Conservation (phyloP, 2,888 invertebrate genomes). For the Lumbricus terrestris region DNA sequence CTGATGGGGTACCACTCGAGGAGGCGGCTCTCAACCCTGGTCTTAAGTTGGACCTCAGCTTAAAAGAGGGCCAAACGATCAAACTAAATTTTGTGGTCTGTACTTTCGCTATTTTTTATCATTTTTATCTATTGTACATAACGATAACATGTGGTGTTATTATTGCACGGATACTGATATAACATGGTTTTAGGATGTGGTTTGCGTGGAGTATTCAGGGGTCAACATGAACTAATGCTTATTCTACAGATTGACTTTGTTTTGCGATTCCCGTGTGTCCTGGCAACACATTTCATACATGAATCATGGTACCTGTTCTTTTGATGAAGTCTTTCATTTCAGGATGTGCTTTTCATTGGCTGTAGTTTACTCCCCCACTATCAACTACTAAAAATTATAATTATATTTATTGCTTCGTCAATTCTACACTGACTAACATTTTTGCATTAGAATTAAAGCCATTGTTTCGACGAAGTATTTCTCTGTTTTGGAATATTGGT, state of each 20-base stretch:
- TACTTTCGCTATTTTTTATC: background rate
- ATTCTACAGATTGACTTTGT: no score
- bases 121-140: background rate
- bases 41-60: conserved; percentile 86
- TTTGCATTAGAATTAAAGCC: background rate
- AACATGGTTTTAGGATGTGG: no score
- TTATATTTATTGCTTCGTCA: background rate
- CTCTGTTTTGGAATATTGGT: background rate
- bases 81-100: conserved; percentile 83
- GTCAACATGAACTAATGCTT: no score
- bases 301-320: background rate
- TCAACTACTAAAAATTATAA: background rate
- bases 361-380: background rate
- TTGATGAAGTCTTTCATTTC: background rate
- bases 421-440: background rate
- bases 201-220: no score
- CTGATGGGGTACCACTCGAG: conserved; percentile 73
- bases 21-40: conserved; percentile 70
- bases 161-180: no score
- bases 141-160: no score
- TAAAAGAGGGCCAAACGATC: conserved; percentile 99
- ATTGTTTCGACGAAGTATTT: background rate
- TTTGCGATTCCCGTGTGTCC: no score
- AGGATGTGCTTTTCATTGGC: background rate
- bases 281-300: no score